A percentile compares a stretch with the other conserved stretches of the same genome.
These are phyloP conservation scores for Mesitornis unicolor DNA, from an alignment of 2,113 vertebrate genomes.

Conservation along the genomic window DNA sequence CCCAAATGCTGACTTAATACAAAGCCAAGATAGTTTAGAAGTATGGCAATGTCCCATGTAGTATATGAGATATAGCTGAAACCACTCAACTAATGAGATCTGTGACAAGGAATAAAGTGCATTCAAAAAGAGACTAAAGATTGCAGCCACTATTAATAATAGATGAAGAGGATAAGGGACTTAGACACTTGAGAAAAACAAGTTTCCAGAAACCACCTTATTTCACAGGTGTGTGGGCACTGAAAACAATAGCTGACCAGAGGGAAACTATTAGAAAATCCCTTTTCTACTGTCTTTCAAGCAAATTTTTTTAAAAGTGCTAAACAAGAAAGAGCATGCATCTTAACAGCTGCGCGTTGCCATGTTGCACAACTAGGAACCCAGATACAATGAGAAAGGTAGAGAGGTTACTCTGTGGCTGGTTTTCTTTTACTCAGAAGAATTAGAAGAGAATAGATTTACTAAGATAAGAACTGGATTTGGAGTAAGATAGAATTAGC, in stretches of 20 bases:
- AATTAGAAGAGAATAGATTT: background rate
- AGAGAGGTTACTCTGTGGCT: background rate
- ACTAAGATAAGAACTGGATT: constrained; percentile 2
- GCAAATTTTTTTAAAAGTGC: background rate
- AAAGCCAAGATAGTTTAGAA: background rate
- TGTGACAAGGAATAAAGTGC: background rate
- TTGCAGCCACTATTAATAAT: background rate
- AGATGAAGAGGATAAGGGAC: background rate
- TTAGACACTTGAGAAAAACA: background rate
- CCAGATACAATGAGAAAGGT: background rate
- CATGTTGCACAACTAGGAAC: background rate
- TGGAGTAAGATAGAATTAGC: constrained; percentile 35
- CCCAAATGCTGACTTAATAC: background rate
- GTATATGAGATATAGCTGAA: background rate
- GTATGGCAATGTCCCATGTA: background rate
- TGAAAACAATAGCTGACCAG: background rate
- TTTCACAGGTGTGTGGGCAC: background rate
- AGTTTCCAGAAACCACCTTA: background rate
- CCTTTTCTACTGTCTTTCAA: background rate
- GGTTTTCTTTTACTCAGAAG: background rate
- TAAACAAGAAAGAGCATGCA: background rate
- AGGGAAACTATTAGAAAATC: background rate
- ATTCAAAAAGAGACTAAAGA: background rate
- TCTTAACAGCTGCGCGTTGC: background rate
- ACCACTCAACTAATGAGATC: background rate